Conservation (phyloP, 1,140 invertebrate species). For the Pollicipes pollicipes region DNA sequence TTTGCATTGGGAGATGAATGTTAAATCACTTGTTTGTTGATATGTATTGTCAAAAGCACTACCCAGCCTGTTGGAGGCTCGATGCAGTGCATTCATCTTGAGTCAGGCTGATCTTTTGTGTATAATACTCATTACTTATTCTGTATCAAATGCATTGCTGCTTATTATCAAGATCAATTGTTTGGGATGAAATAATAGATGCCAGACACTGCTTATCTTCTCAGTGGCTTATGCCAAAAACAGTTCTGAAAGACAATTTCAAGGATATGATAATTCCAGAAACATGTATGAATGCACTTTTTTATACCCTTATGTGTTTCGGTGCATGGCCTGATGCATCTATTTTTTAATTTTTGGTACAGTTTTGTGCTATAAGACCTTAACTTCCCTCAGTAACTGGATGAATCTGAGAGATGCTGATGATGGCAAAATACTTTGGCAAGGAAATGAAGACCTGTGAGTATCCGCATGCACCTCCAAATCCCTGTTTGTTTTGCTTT, state of each 20-base stretch:
- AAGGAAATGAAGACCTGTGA: constrained; percentile 90
- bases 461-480: constrained; percentile 20
- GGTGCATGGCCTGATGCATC: constrained; percentile 10
- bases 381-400: constrained; percentile 61
- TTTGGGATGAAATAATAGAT: too few relatives aligned
- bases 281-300: too few relatives aligned
- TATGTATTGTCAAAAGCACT: too few relatives aligned
- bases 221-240: too few relatives aligned
- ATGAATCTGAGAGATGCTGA: constrained; percentile 94
- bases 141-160: too few relatives aligned
- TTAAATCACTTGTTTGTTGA: background rate
- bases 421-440: constrained; percentile 90
- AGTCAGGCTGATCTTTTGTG: background rate
- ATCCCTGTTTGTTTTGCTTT: background rate
- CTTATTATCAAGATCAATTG: background rate
- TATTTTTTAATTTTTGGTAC: constrained; percentile 13
- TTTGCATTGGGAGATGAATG: background rate
- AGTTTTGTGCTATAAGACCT: constrained; percentile 15
- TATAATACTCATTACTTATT: background rate
- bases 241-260: too few relatives aligned
- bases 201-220: too few relatives aligned
- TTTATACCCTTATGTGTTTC: background rate
- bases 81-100: too few relatives aligned
- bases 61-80: too few relatives aligned
- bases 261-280: too few relatives aligned